Evolutionary conservation across 2,113 vertebrate genomes (phyloP), one percentile per base, ranked within the genome.

Genomic region (Dicentrarchus labrax): DNA sequence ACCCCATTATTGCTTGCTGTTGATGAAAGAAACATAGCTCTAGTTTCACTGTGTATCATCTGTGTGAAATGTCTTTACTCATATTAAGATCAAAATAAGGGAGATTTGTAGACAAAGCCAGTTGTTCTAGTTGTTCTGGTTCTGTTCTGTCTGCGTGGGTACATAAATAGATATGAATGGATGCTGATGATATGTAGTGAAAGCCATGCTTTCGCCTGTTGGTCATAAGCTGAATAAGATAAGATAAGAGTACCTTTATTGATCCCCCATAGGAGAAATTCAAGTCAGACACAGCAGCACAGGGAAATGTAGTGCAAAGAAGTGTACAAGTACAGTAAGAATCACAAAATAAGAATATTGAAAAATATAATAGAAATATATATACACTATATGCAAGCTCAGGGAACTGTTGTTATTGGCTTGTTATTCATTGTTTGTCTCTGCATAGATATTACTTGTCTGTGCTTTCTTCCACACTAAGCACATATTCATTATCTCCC

Each of bases 401-500:
- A 56, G 64, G 64, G 64, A 74, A 57, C 66, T 39, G 12, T 50
- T 61, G 77, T 79, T 82, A 90, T 82, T 84, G 36, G 24, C 75
- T 81, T 72, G 71, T 87, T 74, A 91, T 82, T 76, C 78, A 91
- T 85, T 62, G 66, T 54, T 62, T 73, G 30, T 75, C 80, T 84
- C 56, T 77, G 41, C 38, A 16, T 22, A 24, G 66, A 60, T 72
- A 85, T 81, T 72, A 61, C 45, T 71, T 56, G 53, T 80, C 60
- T 45, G 72, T 59, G 62, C 78, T 47, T 84, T 61, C 54, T 79
- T 81, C 67, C 22, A 68, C 30, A 3, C 54, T 65, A 51, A 60
- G 64, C 51, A 74, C 57, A 81, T 76, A 66, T 68, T 86, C 72
- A 85, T 87, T 89, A 86, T 56, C 57, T 68, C 0, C 24, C 22